Conservation (phyloP, 2,113 vertebrate genomes). For the Reinhardtius hippoglossoides region DNA sequence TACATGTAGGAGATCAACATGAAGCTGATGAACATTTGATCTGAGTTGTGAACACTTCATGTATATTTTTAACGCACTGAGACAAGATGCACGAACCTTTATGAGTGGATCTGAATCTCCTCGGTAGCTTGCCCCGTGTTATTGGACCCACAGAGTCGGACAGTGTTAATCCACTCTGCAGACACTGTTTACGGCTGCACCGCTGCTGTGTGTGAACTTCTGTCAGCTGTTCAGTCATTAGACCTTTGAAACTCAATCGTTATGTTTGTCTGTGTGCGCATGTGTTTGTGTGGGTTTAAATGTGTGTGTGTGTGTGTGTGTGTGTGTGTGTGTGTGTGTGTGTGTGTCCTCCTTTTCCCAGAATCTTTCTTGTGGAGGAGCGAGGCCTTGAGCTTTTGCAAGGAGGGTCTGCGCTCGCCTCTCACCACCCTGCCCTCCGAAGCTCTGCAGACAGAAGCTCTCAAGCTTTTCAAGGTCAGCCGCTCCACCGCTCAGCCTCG, state of each 20-base stretch:
- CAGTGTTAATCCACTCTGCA: conserved; percentile 63
- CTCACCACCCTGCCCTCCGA: conserved; percentile 91
- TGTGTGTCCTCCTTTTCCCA: conserved; percentile 57
- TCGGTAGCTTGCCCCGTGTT: conserved; percentile 41
- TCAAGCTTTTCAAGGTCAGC: conserved; percentile 91
- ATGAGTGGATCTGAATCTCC: conserved; percentile 11
- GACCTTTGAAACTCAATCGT: conserved; percentile 67
- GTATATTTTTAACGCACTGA: too few species aligned
- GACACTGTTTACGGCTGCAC: conserved; percentile 66
- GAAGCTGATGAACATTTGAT: too few species aligned
- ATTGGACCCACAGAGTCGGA: conserved; percentile 53
- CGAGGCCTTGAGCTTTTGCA: conserved; percentile 87
- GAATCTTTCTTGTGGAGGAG: conserved; percentile 89
- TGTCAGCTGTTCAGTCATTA: conserved; percentile 64
- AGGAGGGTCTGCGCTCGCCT: conserved; percentile 86
- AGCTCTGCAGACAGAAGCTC: conserved; percentile 91
- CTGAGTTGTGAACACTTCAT: too few species aligned
- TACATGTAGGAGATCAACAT: too few species aligned
- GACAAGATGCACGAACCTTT: too few species aligned
- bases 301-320: conserved; percentile 18
- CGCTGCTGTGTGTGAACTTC: conserved; percentile 15
- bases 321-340: conserved; percentile 13
- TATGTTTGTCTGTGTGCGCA: conserved; percentile 35
- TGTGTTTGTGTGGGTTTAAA: conserved; percentile 14
- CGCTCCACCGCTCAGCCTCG: conserved; percentile 20